These are phyloP conservation scores for Hesperophylax magnus DNA, from an alignment of 1,140 invertebrate genomes.

Conservation along the genomic window DNA sequence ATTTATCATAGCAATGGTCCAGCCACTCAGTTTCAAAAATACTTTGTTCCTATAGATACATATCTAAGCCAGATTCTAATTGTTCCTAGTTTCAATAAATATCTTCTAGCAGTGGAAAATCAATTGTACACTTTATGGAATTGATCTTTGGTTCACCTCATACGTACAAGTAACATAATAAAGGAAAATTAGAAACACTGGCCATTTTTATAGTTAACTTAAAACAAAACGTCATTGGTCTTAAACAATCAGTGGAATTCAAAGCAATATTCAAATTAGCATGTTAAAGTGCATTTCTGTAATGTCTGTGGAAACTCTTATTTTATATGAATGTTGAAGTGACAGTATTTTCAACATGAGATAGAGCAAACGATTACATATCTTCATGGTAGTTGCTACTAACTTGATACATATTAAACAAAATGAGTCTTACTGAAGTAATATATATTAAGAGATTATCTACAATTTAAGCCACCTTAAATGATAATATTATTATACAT, in stretches of 20 bases:
- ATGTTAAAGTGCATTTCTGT: constrained; percentile 1
- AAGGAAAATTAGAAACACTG: constrained; percentile 30
- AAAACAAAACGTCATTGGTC: not conserved
- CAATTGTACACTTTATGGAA: constrained; percentile 38
- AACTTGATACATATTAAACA: no score
- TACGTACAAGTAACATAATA: constrained; percentile 14
- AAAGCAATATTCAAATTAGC: not conserved
- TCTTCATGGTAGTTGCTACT: no score
- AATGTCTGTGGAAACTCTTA: not conserved
- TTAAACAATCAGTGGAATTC: not conserved
- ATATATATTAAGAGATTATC: constrained; percentile 5
- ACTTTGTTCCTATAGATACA: constrained; percentile 56
- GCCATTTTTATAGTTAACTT: not conserved
- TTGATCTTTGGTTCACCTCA: constrained; percentile 49
- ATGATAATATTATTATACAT: constrained; percentile 13
- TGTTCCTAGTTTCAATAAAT: constrained; percentile 46
- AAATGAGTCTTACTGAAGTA: not conserved
- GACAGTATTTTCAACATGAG: no score
- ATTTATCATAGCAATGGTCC: constrained; percentile 57
- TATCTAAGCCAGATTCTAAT: constrained; percentile 50
- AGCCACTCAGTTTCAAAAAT: constrained; percentile 59
- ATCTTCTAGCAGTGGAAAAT: constrained; percentile 56
- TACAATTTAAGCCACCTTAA: not conserved
- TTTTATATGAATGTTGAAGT: no score
- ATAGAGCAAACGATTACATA: no score